phyloP scores from a whole-genome alignment of 2,888 invertebrate species.

The Cosmia trapezina region DNA sequence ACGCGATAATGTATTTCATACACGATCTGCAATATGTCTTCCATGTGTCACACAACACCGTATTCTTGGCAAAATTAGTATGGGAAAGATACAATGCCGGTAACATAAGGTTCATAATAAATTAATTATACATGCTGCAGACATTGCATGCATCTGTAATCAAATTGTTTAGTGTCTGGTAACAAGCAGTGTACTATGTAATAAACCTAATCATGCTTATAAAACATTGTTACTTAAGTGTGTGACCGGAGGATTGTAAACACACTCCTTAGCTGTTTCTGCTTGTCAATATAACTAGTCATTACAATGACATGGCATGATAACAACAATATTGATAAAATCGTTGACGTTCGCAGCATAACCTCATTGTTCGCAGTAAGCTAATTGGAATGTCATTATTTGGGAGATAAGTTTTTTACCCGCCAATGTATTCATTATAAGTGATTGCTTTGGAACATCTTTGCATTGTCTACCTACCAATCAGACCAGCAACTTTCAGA shows the following conservation, averaged over 20 bases:
- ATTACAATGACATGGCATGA: neutral
- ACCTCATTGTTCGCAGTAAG: neutral
- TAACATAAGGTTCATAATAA: neutral
- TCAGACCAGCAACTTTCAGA: neutral
- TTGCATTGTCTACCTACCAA: neutral
- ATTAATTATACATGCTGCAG: neutral
- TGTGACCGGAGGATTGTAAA: neutral
- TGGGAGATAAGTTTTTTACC: neutral
- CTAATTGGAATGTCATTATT: neutral
- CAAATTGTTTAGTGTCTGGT: constrained; percentile 5
- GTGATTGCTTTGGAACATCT: neutral
- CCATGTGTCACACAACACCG: no score
- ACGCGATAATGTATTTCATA: neutral
- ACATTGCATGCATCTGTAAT: constrained; percentile 18
- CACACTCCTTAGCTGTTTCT: constrained; percentile 2
- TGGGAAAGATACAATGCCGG: neutral
- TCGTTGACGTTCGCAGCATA: neutral
- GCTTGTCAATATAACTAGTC: constrained; percentile 23
- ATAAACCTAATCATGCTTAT: neutral
- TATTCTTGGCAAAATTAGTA: neutral
- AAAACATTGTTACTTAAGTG: neutral
- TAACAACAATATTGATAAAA: neutral
- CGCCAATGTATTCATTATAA: neutral
- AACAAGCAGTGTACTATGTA: neutral
- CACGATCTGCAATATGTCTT: neutral